A percentile compares a stretch with the other conserved stretches of the same genome.
These are phyloP conservation scores for Chascanopsetta lugubris DNA, from an alignment of 2,113 vertebrate species.

Conservation along the genomic window DNA sequence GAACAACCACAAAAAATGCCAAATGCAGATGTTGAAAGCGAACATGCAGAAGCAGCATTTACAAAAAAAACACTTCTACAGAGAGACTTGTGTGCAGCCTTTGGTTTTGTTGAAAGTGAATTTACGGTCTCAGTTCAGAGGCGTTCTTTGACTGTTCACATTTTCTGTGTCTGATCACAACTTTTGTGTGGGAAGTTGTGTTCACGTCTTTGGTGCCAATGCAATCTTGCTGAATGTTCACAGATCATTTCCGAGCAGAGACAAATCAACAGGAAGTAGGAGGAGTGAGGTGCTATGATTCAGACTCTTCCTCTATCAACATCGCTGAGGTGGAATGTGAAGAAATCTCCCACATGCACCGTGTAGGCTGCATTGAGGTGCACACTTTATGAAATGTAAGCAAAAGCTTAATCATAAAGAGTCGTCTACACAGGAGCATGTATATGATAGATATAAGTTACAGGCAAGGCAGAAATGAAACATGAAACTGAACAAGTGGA, in stretches of 20 bases:
- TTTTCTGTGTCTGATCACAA: not conserved
- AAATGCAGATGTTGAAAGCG: slow-evolving; percentile 90
- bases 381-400: not conserved
- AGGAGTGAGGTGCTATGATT: not conserved
- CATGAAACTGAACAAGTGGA: no score
- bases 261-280: not conserved
- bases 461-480: no score
- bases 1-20: slow-evolving; percentile 82
- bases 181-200: slow-evolving; percentile 5
- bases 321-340: not conserved
- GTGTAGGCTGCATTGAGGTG: slow-evolving; percentile 32
- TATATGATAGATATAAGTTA: no score
- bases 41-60: slow-evolving; percentile 82
- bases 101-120: slow-evolving; percentile 46
- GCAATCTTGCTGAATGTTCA: not conserved
- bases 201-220: not conserved
- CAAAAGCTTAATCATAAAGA: no score
- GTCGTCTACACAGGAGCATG: not conserved
- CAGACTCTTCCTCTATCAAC: not conserved
- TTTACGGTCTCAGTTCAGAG: slow-evolving; percentile 13
- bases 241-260: slow-evolving; percentile 16
- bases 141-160: not conserved
- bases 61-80: not conserved
- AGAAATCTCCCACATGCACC: not conserved
- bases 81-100: slow-evolving; percentile 67